Percentiles rank a stretch among this genome's conserved stretches.
phyloP scores from a whole-genome alignment of 1,140 invertebrate genomes.

The Gryllus bimaculatus region DNA sequence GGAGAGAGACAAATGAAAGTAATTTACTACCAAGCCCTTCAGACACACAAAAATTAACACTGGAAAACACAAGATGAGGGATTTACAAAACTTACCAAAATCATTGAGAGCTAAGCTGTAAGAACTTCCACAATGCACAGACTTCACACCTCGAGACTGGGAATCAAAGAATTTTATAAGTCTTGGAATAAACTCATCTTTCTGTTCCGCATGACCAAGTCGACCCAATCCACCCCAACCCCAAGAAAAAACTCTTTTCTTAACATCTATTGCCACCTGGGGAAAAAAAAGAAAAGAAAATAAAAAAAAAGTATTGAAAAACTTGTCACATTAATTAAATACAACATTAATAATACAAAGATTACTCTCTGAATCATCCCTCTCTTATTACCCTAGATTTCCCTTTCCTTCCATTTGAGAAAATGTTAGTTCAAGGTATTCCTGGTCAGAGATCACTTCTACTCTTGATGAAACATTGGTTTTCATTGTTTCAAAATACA shows the following conservation, averaged over 20 bases:
- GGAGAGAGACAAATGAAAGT: too few relatives aligned
- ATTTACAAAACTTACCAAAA: slow-evolving; percentile 42
- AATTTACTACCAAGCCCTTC: too few relatives aligned
- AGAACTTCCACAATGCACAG: slow-evolving; percentile 73
- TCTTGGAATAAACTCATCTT: slow-evolving; percentile 82
- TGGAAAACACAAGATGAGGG: too few relatives aligned
- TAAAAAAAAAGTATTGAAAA: background rate
- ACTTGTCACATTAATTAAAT: background rate
- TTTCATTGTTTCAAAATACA: too few relatives aligned
- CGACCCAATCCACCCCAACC: slow-evolving; percentile 90
- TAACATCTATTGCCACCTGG: slow-evolving; percentile 77
- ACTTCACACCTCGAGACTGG: slow-evolving; percentile 66
- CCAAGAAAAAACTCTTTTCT: slow-evolving; percentile 83
- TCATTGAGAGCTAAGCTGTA: slow-evolving; percentile 78
- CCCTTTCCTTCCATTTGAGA: too few relatives aligned
- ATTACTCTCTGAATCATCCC: background rate
- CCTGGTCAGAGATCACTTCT: too few relatives aligned
- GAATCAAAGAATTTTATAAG: slow-evolving; percentile 83
- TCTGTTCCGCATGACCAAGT: slow-evolving; percentile 82
- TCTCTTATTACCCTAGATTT: too few relatives aligned
- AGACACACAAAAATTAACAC: too few relatives aligned
- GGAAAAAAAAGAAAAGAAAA: background rate
- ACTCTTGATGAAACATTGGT: too few relatives aligned
- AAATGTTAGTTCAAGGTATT: too few relatives aligned
- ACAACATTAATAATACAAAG: slow-evolving; percentile 3